Base-by-base conservation (phyloP, 1,140 invertebrate genomes). In the Elysia chlorotica region DNA sequence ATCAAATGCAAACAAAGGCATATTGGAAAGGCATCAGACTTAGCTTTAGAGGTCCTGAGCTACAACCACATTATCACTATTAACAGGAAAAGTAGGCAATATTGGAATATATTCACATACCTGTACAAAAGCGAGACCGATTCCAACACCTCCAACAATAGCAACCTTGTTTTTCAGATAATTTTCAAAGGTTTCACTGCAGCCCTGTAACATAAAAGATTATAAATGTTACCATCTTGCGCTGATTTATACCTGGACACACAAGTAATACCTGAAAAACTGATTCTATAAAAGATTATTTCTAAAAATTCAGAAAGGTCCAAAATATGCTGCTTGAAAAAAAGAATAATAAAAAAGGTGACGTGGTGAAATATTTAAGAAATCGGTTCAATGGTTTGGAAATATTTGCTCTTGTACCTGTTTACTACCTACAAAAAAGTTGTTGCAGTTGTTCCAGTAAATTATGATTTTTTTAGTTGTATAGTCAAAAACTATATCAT, bases 101-200 rank as follows among this genome's bases (percentile, higher is more conserved):
- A n/a, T 48, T 14, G 10, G 56, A 25, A 25, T 59, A 25, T 59
- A 14, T 25, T 19, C 5, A 65, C 74, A 81, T 74, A 87, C 85
- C 83, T 86, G 82, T 21, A 87, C 72, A 71, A 87, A 82, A n/a
- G 84, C 85, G n/a, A 86, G 78, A 30, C 79, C 85, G 78, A 87
- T 81, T 48, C 84, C 85, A 57, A 85, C 81, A 33, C 83, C 86
- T 5, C 87, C 88, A 63, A 89, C 79, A 21, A 88, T 81, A 35
- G 81, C 80, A 2, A 88, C 83, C 57, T 89, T 88, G 35, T 80
- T 77, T 36, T 86, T 71, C 6, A 88, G 74, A 85, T 84, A 89
- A 14, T 71, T 65, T 48, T 87, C 75, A 48, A 89, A 81, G 3
- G 73, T 74, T 2, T 77, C 36, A 31, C 85, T 69, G 76, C 88